Evolutionary conservation across 2,797 vertebrate genomes (phyloP).

Genomic region (Pagetopsis macropterus): DNA sequence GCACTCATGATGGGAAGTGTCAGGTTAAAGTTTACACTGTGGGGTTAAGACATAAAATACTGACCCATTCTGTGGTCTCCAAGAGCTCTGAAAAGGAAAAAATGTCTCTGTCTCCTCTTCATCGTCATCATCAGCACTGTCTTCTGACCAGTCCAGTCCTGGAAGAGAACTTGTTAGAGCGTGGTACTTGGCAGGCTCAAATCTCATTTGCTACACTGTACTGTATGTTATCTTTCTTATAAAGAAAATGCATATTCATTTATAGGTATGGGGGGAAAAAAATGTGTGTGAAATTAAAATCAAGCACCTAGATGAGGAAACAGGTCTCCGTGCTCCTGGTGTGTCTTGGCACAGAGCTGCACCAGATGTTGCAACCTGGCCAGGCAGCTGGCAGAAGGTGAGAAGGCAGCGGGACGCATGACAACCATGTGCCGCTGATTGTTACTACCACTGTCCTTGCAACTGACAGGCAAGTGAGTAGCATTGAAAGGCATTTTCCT

Average conservation of each 20-base stretch:
- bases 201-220: not conserved
- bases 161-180: conserved; percentile 63
- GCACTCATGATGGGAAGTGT: not conserved
- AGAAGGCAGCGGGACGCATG: conserved; percentile 92
- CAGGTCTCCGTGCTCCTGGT: conserved; percentile 91
- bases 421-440: conserved; percentile 87
- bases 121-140: conserved; percentile 91
- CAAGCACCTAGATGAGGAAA: conserved; percentile 96
- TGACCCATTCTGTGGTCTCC: conserved; percentile 88
- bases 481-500: conserved; percentile 86
- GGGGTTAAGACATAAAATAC: conserved; percentile 31
- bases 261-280: not conserved
- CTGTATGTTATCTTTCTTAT: not conserved
- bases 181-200: conserved; percentile 13
- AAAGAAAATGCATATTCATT: conserved; percentile 1
- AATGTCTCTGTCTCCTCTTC: conserved; percentile 88
- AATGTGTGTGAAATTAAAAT: conserved; percentile 26
- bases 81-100: conserved; percentile 87
- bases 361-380: conserved; percentile 95
- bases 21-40: not conserved
- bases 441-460: conserved; percentile 78
- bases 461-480: conserved; percentile 79
- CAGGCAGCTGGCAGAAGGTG: conserved; percentile 91
- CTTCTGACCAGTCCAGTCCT: conserved; percentile 99
- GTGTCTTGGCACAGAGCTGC: conserved; percentile 93